Evolutionary conservation across 2,888 invertebrate genomes (phyloP), one percentile per base, ranked within the genome.

Genomic region (Tenthredo notha): DNA sequence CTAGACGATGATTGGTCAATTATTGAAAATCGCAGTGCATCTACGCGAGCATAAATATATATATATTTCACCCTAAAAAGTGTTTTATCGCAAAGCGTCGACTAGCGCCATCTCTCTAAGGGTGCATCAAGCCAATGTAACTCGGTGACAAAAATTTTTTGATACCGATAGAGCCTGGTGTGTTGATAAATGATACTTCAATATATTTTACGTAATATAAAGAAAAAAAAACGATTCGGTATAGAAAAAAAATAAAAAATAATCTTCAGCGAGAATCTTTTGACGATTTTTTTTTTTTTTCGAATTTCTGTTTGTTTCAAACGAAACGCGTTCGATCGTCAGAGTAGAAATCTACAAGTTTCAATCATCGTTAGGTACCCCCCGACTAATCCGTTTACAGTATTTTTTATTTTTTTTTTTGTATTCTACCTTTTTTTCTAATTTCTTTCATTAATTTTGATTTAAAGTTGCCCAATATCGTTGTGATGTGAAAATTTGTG

Each of bases 41-140:
- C 10, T 2, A 3, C 58, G 21, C 33, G 33, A 33, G 2, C 0
- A 33, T 33, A 33, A 4, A 33, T 33, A 33, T 33, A 6, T 0
- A n/a, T n/a, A 50, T 54, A 54, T 1, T 0, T 0, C n/a, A 54
- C 54, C 54, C 33, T 4, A n/a, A 21, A 33, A 9, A 4, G 12
- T 18, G 1, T 21, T 25, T n/a, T 18, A 47, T 72, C 25, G 61
- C 21, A 58, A 75, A 75, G n/a, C 47, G 43, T 70, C 84, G 50
- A n/a, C 88, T 89, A 89, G 90, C 91, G 92, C 91, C 92, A 92
- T 92, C 92, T 85, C n/a, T 82, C 88, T 85, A 86, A 83, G 78
- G 80, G 84, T 84, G 29, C 85, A 0, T 72, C 88, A 92, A 92
- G 89, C 89, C 82, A 29, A 9, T 54, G 2, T 25, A 54, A 12